Evolutionary conservation across 35 echinoderm and acorn worm genomes (phyloP).

Genomic region (Hemicentrotus pulcherrimus): DNA sequence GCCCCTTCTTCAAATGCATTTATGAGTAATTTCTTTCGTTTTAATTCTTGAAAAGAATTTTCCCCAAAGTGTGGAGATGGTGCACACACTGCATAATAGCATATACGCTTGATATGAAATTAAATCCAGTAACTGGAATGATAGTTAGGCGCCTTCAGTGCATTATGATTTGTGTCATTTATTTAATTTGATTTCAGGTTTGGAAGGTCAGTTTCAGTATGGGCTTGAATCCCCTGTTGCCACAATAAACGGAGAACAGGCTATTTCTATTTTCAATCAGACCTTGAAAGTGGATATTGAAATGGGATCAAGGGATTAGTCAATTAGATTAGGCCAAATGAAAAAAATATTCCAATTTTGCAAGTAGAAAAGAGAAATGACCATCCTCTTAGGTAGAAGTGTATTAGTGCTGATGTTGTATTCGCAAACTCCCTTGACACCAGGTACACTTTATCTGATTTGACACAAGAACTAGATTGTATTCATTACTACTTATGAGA

Average conservation of each 20-base stretch:
- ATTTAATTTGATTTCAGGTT: background rate
- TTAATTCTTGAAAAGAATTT: too few relatives aligned
- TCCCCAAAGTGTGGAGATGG: too few relatives aligned
- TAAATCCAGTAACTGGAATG: background rate
- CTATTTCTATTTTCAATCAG: background rate
- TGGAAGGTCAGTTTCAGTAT: background rate
- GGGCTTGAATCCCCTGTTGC: background rate
- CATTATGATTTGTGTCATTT: background rate
- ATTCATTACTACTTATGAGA: background rate
- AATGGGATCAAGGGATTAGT: background rate
- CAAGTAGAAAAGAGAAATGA: background rate
- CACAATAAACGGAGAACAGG: background rate
- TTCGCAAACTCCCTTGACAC: background rate
- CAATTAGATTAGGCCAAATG: background rate
- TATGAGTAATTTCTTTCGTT: too few relatives aligned
- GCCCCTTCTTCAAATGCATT: too few relatives aligned
- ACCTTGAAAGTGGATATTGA: background rate
- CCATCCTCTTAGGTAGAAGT: background rate
- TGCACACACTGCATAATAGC: too few relatives aligned
- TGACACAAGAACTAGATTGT: background rate
- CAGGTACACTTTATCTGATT: background rate
- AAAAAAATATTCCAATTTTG: background rate
- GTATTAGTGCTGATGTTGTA: background rate
- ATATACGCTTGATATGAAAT: background rate
- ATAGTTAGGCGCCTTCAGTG: background rate